These are phyloP conservation scores for Megaustenia siamemsis DNA, from an alignment of 2,888 invertebrate species.

Conservation along the genomic window DNA sequence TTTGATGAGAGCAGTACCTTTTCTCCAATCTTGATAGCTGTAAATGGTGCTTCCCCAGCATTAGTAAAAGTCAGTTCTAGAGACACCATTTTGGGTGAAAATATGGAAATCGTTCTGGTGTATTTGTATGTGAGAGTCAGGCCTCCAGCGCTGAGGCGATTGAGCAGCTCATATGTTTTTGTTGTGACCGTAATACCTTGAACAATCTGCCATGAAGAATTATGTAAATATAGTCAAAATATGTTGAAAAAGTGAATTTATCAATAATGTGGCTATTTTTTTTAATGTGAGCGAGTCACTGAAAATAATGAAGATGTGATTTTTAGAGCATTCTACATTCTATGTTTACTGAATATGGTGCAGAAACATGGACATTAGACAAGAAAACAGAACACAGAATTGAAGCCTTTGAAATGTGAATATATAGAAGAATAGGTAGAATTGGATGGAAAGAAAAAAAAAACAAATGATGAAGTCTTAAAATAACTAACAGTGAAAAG, in stretches of 20 bases:
- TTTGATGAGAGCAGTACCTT: slow-evolving; percentile 83
- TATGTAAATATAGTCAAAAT: neutral
- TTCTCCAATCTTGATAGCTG: slow-evolving; percentile 86
- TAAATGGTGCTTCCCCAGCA: slow-evolving; percentile 84
- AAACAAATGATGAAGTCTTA: too few relatives aligned
- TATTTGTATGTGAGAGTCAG: slow-evolving; percentile 79
- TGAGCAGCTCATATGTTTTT: slow-evolving; percentile 80
- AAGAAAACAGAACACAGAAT: too few relatives aligned
- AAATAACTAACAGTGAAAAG: too few relatives aligned
- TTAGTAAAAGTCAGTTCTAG: slow-evolving; percentile 90
- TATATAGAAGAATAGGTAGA: too few relatives aligned
- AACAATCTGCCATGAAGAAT: slow-evolving; percentile 46
- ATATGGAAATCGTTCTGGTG: slow-evolving; percentile 82
- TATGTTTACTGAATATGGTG: too few relatives aligned
- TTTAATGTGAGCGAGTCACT: too few relatives aligned
- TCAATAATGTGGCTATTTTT: too few relatives aligned
- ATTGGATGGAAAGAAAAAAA: too few relatives aligned
- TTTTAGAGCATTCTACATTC: too few relatives aligned
- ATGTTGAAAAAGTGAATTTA: neutral
- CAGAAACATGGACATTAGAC: too few relatives aligned
- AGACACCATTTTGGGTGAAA: slow-evolving; percentile 89
- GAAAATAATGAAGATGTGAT: too few relatives aligned
- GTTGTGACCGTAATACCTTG: slow-evolving; percentile 82
- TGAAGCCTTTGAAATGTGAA: too few relatives aligned
- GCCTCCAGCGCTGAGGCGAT: slow-evolving; percentile 80